Conservation (phyloP, 2,113 vertebrate genomes). For the Toxostoma redivivum region DNA sequence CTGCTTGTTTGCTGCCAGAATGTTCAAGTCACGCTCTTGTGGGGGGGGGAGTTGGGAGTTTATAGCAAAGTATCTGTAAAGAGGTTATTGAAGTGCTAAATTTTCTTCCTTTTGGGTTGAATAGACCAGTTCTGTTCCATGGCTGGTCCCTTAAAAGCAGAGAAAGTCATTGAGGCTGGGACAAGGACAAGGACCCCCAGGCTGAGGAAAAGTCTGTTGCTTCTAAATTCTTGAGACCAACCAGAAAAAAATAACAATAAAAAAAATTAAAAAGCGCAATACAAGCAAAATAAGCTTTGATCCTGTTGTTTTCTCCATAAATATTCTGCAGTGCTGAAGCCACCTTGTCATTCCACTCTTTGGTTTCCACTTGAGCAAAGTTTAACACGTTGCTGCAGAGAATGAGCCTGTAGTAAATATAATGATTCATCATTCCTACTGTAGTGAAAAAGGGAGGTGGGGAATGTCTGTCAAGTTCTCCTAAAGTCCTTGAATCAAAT, state of each 20-base stretch:
- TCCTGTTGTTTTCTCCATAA: background rate
- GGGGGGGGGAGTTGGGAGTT: background rate
- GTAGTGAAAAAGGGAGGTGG: slow-evolving; percentile 8
- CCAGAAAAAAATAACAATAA: background rate
- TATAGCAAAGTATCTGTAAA: background rate
- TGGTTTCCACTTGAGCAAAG: background rate
- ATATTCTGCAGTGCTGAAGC: rapidly evolving
- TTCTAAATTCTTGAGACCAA: background rate
- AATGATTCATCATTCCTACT: slow-evolving; percentile 36
- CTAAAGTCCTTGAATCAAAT: slow-evolving; percentile 13
- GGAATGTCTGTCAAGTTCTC: slow-evolving; percentile 46
- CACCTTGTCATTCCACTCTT: background rate
- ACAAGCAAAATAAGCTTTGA: background rate
- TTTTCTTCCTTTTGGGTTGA: background rate
- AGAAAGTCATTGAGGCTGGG: rapidly evolving
- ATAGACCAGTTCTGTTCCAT: background rate
- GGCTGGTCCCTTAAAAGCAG: background rate
- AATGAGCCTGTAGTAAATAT: slow-evolving; percentile 23
- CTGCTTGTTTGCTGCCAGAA: background rate
- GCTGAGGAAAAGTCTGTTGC: background rate
- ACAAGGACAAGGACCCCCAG: rapidly evolving
- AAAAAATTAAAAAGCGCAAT: background rate
- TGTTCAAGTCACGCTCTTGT: background rate
- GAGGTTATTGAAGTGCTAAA: background rate
- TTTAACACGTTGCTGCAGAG: background rate